Base-by-base conservation (phyloP, 1,140 invertebrate genomes). In the Drusus annulatus region DNA sequence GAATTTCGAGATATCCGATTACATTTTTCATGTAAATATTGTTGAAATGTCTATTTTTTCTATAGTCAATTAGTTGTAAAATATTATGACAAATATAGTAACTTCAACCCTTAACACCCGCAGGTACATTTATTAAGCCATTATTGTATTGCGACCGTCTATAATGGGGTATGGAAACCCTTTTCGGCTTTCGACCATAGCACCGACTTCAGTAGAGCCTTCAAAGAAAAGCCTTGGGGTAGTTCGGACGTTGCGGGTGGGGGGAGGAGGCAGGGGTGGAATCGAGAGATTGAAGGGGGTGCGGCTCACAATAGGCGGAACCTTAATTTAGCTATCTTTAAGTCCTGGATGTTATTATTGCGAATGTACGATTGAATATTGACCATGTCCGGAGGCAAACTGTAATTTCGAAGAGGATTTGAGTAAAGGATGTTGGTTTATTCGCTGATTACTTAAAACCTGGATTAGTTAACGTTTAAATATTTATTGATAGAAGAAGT, bases 321-420 rank as follows among this genome's bases (percentile, higher is more conserved):
- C 54, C 19, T 56, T 21, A 56, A 56, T 56, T 21, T 21, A 56
- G 54, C n/a, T 17, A 56, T 56, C 19, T 56, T 56, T 56, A 56
- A 21, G 76, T 69, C 73, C 74, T 71, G 80, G 63, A 80, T 68
- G 78, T 80, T 83, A 80, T 80, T 78, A 80, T 80, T 80, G 80
- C 73, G 75, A 78, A 83, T 80, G 81, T 79, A 77, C 81, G 81
- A 82, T 83, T 83, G 81, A 83, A 83, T 83, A 83, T 83, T 83
- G 81, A 76, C 75, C 78, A 65, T 65, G 65, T 54, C 81, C 23
- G 31, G 15, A 74, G 60, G 68, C 56, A 10, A n/a, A 51, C 23
- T 19, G 17, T 23, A 15, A 45, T 45, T 45, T 45, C 13, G 36
- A 13, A 10, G 8, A 13, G 36, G 36, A 45, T 45, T 45, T 45